Evolutionary conservation across 2,888 invertebrate species (phyloP), one percentile per base, ranked within the genome.

Genomic region (Itoplectis maculator): DNA sequence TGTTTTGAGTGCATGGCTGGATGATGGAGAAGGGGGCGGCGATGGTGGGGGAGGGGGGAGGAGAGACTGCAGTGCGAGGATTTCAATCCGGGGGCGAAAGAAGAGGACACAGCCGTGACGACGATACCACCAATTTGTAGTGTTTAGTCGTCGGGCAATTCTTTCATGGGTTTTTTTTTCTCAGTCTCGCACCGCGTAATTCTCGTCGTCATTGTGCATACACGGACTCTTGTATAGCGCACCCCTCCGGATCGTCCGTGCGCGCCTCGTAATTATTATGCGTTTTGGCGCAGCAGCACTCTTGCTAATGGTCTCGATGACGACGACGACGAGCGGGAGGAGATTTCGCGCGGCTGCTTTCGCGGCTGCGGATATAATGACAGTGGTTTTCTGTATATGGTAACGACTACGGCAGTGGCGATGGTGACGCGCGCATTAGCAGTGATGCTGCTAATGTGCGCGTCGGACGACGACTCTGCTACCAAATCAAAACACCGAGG

Each of bases 1-100:
- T 81, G 77, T 81, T 74, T 81, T 29, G 75, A 65, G 68, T 77
- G 66, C 51, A 78, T 54, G 37, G 35, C 37, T 56, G 23, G 5
- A 54, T 23, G 35, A 13, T 54, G 18, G 59, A 1, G 37, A 20
- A 11, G 51, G 37, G 29, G 45, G 5, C 5, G 29, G 29, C 29
- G 29, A 2, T 29, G 3, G 29, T 3, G 45, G 47, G 11, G 13
- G 61, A 37, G 40, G 59, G 49, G 54, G 4, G 18, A n/a, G 20
- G 35, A 35, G 35, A 20, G 7, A 42, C 45, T 23, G 29, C 35
- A 61, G 23, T 45, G 37, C 73, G 61, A 47, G 61, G 15, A 61
- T 65, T 74, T 74, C 40, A 37, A 63, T 74, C 63, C 74, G 23
- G 54, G n/a, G 54, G 35, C 42, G 66, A 66, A 75, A 66, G 65